Evolutionary conservation across 1,140 invertebrate species (phyloP), one percentile per base, ranked within the genome.

Genomic region (Cylas formicarius): DNA sequence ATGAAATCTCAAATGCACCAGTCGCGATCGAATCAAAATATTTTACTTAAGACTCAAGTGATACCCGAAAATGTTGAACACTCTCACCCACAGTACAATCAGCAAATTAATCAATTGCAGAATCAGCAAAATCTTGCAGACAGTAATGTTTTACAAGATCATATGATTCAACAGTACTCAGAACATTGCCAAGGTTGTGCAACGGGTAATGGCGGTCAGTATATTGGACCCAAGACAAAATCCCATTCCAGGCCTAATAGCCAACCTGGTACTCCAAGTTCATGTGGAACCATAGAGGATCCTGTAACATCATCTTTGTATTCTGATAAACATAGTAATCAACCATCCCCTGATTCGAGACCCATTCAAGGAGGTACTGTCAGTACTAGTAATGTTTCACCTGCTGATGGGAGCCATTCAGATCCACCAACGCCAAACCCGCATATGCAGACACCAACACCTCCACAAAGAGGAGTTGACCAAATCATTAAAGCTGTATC

Each of bases 301-400:
- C 79, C 80, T 9, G 80, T 82, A 14, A 82, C 81, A 14, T 84
- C 81, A 10, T 82, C 81, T 1, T 81, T 80, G 1, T 79, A 75
- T 49, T 70, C 72, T 2, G 80, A 82, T 23, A 72, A 75, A 52
- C 70, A 69, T 52, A 62, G 54, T 17, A 61, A 57, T 40, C 62
- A 67, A 29, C 52, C 69, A 46, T 59, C 62, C 33, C 58, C 70
- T 26, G 72, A 82, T 58, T 72, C 74, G 9, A 69, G 78, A 47
- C 82, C 81, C 0, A 84, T 84, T 45, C 81, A 84, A 66, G 81
- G 81, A 10, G 81, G 80, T 2, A 76, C 81, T 6, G 78, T 85
- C 4, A 83, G 80, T 53, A 84, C 82, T 1, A 84, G 81, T 61
- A 80, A 83, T 52, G 78, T 80, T 10, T 81, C 79, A 4, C 76